These are phyloP conservation scores for Platygyra sinensis DNA, from an alignment of 64 coral and sea anemone genomes.

Conservation along the genomic window DNA sequence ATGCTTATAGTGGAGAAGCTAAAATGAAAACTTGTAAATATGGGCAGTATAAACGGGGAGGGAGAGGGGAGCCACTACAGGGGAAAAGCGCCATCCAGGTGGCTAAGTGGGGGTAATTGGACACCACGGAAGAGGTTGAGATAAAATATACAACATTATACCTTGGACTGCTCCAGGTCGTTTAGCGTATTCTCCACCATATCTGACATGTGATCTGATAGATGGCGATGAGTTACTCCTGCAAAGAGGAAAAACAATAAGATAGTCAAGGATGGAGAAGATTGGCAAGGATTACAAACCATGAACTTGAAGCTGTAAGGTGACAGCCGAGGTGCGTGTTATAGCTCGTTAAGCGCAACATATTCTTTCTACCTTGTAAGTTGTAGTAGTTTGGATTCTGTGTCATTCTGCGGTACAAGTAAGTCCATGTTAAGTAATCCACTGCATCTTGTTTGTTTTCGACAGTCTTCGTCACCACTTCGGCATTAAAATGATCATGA, in stretches of 20 bases:
- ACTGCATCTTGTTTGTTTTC: conserved; percentile 99
- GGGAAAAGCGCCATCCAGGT: too few species aligned
- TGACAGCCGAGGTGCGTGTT: too few species aligned
- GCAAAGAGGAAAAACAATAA: not conserved
- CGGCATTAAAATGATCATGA: conserved; percentile 98
- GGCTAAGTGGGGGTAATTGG: too few species aligned
- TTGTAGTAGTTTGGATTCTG: conserved; percentile 99
- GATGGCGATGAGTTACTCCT: conserved; percentile 91
- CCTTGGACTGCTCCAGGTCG: conserved; percentile 93
- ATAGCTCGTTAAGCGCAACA: not conserved
- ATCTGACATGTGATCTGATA: conserved; percentile 98
- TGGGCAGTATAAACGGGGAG: too few species aligned
- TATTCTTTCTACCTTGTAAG: conserved; percentile 75
- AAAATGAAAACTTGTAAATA: too few species aligned
- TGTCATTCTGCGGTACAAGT: conserved; percentile 94
- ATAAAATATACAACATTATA: conserved; percentile 1
- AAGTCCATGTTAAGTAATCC: conserved; percentile 97
- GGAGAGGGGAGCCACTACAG: too few species aligned
- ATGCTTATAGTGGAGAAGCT: too few species aligned
- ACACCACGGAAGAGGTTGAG: too few species aligned
- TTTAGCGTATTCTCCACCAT: conserved; percentile 97
- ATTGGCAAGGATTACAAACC: too few species aligned
- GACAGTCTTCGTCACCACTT: conserved; percentile 96
- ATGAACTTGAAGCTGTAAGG: too few species aligned
- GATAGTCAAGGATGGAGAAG: too few species aligned